Evolutionary conservation across 2,888 invertebrate genomes (phyloP).

Genomic region (Protonemura montana): DNA sequence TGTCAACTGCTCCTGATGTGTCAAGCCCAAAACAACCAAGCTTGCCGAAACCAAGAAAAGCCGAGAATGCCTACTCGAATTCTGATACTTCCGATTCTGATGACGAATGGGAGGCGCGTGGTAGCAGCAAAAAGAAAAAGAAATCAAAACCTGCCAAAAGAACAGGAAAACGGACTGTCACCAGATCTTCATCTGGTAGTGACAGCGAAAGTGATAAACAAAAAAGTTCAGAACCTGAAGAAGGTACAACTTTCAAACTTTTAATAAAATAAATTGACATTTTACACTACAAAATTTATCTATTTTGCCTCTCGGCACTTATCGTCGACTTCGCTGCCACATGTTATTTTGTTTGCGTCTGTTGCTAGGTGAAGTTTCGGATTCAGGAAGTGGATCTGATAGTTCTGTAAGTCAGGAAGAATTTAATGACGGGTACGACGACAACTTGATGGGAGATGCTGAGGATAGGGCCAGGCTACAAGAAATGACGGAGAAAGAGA

Average conservation of each 20-base stretch:
- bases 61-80: conserved; percentile 53
- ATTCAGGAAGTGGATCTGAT: conserved; percentile 68
- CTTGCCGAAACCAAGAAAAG: conserved; percentile 48
- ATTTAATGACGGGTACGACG: conserved; percentile 96
- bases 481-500: conserved; percentile 93
- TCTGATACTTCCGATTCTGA: conserved; percentile 65
- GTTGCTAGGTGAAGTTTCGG: conserved; percentile 81
- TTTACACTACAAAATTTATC: too few species aligned
- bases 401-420: conserved; percentile 79
- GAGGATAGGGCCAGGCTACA: conserved; percentile 91
- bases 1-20: conserved; percentile 51
- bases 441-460: conserved; percentile 96
- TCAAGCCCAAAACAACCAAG: conserved; percentile 55
- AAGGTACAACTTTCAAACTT: conserved; percentile 63
- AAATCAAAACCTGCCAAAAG: conserved; percentile 59
- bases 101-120: conserved; percentile 61
- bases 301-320: too few species aligned
- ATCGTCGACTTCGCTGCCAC: too few species aligned
- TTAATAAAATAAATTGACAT: too few species aligned
- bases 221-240: conserved; percentile 79
- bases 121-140: conserved; percentile 58
- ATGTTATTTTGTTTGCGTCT: conserved; percentile 13
- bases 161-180: conserved; percentile 56
- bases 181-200: conserved; percentile 56
- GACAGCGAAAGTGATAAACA: conserved; percentile 61